Conservation (phyloP, 2,888 invertebrate species). For the Epinotia brunnichana region DNA sequence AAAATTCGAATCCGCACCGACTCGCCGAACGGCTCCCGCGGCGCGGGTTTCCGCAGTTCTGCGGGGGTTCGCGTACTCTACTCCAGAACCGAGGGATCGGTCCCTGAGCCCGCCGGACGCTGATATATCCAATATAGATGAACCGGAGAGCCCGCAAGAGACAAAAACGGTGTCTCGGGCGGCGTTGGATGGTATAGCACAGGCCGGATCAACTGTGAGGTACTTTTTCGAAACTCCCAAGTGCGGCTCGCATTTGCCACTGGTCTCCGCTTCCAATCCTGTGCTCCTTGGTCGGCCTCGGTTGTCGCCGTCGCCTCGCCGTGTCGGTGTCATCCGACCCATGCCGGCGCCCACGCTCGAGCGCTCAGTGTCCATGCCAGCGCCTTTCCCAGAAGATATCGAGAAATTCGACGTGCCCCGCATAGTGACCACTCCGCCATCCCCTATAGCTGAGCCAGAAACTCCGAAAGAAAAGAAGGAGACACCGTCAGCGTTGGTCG, state of each 20-base stretch:
- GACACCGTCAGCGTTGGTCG: slow-evolving; percentile 74
- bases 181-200: slow-evolving; percentile 85
- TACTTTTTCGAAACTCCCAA: slow-evolving; percentile 82
- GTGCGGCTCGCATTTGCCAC: slow-evolving; percentile 67
- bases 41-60: slow-evolving; percentile 77
- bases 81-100: slow-evolving; percentile 65
- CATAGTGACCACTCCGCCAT: slow-evolving; percentile 54
- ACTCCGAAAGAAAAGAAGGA: slow-evolving; percentile 55
- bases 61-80: slow-evolving; percentile 67
- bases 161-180: slow-evolving; percentile 48
- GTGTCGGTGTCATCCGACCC: slow-evolving; percentile 84
- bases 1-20: slow-evolving; percentile 90
- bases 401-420: slow-evolving; percentile 52
- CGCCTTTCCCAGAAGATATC: slow-evolving; percentile 46
- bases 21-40: slow-evolving; percentile 80
- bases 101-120: slow-evolving; percentile 55
- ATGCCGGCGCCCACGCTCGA: slow-evolving; percentile 65
- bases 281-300: slow-evolving; percentile 69
- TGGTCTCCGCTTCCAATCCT: slow-evolving; percentile 71
- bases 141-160: slow-evolving; percentile 56
- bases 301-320: slow-evolving; percentile 66
- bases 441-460: slow-evolving; percentile 71
- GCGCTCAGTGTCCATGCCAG: slow-evolving; percentile 47
- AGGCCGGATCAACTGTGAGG: slow-evolving; percentile 86
- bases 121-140: slow-evolving; percentile 57